These are phyloP conservation scores for Loripinus fragilis DNA, from an alignment of 2,888 invertebrate species.

Conservation along the genomic window DNA sequence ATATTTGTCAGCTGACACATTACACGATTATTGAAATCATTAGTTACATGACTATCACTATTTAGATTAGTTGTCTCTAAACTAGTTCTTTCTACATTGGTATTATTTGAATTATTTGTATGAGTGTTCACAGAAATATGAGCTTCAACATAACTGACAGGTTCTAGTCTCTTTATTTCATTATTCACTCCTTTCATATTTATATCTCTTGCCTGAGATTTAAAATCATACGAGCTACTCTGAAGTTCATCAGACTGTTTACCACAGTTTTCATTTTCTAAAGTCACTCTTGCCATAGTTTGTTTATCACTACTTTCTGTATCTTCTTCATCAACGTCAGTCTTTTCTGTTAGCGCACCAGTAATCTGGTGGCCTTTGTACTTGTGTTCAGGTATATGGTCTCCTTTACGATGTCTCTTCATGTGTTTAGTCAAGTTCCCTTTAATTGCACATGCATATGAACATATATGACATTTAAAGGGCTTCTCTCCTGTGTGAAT, in stretches of 20 bases:
- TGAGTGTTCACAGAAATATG: too few species aligned
- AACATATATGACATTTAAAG: conserved; percentile 2
- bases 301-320: not conserved
- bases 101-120: not conserved
- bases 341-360: not conserved
- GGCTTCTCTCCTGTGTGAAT: not conserved
- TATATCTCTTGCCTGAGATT: not conserved
- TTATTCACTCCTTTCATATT: not conserved
- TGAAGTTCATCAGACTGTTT: not conserved
- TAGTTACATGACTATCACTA: not conserved
- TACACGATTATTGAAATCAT: not conserved
- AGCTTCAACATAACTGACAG: not conserved
- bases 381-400: not conserved
- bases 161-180: not conserved
- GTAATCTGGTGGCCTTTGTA: not conserved
- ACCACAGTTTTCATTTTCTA: too few species aligned
- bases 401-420: not conserved
- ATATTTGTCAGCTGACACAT: not conserved
- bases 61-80: not conserved
- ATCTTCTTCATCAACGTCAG: not conserved
- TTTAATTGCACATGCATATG: not conserved
- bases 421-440: conserved; percentile 9
- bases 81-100: not conserved
- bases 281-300: not conserved
- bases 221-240: not conserved